Evolutionary conservation across 1,140 invertebrate genomes (phyloP), one percentile per base, ranked within the genome.

Genomic region (Sarcophaga bullata): DNA sequence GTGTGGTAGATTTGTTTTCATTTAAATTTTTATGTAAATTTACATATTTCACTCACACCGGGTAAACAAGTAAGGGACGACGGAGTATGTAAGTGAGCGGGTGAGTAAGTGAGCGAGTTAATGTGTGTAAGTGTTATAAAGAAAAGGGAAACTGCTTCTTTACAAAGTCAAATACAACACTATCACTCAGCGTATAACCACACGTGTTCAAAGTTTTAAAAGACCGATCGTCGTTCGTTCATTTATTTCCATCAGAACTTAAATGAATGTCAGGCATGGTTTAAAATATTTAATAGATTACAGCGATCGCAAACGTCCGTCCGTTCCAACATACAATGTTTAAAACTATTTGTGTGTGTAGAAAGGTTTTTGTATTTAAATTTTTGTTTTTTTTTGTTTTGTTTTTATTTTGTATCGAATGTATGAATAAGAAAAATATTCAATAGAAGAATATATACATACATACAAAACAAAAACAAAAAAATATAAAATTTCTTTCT

Each of bases 261-360:
- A 76, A 48, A 76, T 76, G 73, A 76, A 48, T 76, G 73, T 76
- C 73, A 37, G 25, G 25, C 25, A 76, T 76, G 73, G 46, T 76
- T 76, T 49, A 48, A 47, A 76, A 76, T 76, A 76, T 17, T 76
- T 76, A 76, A 76, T 76, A 48, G 73, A 76, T 76, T 48, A 49
- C 73, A 76, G 8, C 46, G 37, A n/a, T 46, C n/a, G 0, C 52
- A 58, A 58, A 58, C 13, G 52, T 15, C 13, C 10, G 52, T 54
- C 15, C 52, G 52, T 54, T 10, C 15, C 52, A 54, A 15, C 15
- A 37, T 37, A 37, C 25, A 2, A 37, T 37, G 25, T 37, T 37
- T 37, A 37, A 37, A 15, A 10, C 11, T 58, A 58, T 58, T n/a
- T 58, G 13, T 15, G 54, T 58, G 54, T 58, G n/a, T 58, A 3